Conservation (phyloP, 2,888 invertebrate species). For the Agrochola lychnidis region DNA sequence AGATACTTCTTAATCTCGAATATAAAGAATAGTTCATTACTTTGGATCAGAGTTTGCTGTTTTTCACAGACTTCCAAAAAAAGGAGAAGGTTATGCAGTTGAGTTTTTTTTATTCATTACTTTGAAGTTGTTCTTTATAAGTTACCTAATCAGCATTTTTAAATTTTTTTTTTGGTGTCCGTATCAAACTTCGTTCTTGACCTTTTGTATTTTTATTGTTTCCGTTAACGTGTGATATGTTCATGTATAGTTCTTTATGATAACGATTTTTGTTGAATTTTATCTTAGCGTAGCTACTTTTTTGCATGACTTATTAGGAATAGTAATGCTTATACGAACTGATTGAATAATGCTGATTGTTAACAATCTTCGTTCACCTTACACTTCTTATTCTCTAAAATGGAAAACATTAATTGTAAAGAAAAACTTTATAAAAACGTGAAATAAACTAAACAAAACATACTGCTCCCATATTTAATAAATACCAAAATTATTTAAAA, state of each 20-base stretch:
- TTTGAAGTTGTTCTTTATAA: background rate
- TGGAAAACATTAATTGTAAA: background rate
- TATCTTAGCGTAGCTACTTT: background rate
- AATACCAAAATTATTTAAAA: background rate
- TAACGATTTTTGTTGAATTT: background rate
- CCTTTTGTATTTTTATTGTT: constrained; percentile 10
- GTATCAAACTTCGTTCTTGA: background rate
- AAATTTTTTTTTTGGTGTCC: too few species aligned
- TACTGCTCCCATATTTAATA: too few species aligned
- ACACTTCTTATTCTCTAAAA: background rate
- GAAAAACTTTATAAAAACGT: background rate
- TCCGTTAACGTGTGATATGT: constrained; percentile 5
- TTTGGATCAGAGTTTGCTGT: background rate
- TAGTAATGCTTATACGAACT: background rate
- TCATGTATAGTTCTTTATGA: background rate
- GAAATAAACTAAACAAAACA: too few species aligned
- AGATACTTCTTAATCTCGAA: background rate
- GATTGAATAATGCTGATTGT: too few species aligned
- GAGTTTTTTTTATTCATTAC: background rate
- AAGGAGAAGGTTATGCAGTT: too few species aligned
- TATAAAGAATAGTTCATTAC: background rate
- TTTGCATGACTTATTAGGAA: too few species aligned
- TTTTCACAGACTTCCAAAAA: background rate
- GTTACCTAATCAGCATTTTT: background rate
- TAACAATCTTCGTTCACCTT: background rate